phyloP scores from a whole-genome alignment of 2,113 vertebrate genomes.

The Psittacus erithacus region DNA sequence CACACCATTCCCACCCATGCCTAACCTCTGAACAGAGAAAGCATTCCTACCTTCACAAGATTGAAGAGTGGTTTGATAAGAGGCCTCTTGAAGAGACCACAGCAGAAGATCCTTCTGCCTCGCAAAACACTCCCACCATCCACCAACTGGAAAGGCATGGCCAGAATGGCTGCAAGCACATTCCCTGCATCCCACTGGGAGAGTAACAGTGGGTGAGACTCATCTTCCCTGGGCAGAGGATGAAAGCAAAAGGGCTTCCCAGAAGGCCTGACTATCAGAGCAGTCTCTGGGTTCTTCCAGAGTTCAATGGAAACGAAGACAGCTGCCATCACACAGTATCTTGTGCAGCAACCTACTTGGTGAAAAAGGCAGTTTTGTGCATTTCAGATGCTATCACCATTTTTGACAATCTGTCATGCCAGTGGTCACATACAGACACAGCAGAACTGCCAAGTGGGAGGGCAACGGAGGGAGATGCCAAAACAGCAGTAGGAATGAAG shows the following conservation, averaged over 20 bases:
- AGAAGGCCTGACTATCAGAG: not conserved
- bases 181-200: not conserved
- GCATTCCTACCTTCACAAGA: not conserved
- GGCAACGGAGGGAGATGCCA: not conserved
- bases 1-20: not conserved
- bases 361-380: not conserved
- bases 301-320: constrained; percentile 17
- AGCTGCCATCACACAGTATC: not conserved
- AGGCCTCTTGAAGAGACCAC: not conserved
- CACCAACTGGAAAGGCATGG: not conserved
- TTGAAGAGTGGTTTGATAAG: not conserved
- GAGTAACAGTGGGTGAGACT: not conserved
- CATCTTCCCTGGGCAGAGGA: not conserved
- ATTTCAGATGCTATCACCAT: not conserved
- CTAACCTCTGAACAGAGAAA: not conserved
- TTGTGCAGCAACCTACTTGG: not conserved
- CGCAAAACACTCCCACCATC: not conserved
- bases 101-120: not conserved
- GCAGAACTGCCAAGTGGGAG: not conserved
- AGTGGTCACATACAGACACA: accelerated
- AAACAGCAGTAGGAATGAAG: not conserved
- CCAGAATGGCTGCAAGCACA: not conserved
- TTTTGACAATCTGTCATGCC: not conserved
- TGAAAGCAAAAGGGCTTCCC: constrained; percentile 1
- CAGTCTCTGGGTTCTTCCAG: not conserved